Conservation (phyloP, 1,140 invertebrate species). For the Tachypleus tridentatus region DNA sequence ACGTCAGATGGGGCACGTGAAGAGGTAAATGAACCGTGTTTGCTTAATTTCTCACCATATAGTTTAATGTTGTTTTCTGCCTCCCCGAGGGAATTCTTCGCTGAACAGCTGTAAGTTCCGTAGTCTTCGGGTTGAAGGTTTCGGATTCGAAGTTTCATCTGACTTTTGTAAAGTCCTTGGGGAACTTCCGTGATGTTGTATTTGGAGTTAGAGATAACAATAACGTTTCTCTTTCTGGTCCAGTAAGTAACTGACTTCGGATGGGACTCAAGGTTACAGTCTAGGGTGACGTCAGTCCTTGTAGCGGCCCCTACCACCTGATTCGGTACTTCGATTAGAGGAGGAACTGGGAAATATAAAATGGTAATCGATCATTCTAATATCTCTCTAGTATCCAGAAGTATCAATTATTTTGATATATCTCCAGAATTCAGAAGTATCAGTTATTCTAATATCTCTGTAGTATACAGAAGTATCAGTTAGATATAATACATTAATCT, state of each 20-base stretch:
- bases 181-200: constrained; percentile 7
- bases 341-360: constrained; percentile 29
- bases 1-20: too few relatives aligned
- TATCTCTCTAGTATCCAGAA: too few relatives aligned
- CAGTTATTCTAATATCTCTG: too few relatives aligned
- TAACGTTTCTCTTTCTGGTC: constrained; percentile 17
- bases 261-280: constrained; percentile 34
- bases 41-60: constrained; percentile 73
- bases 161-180: constrained; percentile 20
- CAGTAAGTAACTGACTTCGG: constrained; percentile 23
- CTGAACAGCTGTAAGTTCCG: constrained; percentile 76
- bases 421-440: too few relatives aligned
- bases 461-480: too few relatives aligned
- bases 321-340: constrained; percentile 37
- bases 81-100: constrained; percentile 83
- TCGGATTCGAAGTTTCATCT: constrained; percentile 22
- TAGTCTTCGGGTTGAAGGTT: constrained; percentile 45
- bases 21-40: too few relatives aligned
- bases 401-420: too few relatives aligned
- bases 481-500: too few relatives aligned
- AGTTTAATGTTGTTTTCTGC: constrained; percentile 80
- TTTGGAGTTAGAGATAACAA: constrained; percentile 14
- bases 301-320: constrained; percentile 35
- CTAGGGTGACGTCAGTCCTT: constrained; percentile 32
- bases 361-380: too few relatives aligned